Evolutionary conservation across 2,888 invertebrate species (phyloP).

Genomic region (Coenonympha arcania): DNA sequence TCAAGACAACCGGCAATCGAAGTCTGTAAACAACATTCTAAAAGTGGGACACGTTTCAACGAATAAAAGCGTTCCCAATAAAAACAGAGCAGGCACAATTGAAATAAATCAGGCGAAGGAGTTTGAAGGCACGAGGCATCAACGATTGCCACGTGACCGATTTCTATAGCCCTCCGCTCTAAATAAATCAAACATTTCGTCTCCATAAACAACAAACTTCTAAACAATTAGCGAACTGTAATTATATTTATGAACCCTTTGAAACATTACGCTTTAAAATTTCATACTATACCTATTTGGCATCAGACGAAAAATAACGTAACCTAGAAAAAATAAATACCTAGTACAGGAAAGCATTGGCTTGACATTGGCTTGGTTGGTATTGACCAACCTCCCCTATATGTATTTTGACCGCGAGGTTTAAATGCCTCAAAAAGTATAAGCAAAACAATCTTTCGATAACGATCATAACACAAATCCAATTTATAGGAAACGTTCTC

Average conservation of each 20-base stretch:
- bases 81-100: background rate
- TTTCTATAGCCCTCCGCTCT: conserved; percentile 44
- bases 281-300: conserved; percentile 22
- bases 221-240: conserved; percentile 51
- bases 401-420: background rate
- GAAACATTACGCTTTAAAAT: conserved; percentile 30
- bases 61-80: conserved; percentile 7
- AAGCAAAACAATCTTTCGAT: conserved; percentile 28
- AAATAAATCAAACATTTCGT: conserved; percentile 54
- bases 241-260: conserved; percentile 41
- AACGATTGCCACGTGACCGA: conserved; percentile 47
- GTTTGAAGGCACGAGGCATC: conserved; percentile 33
- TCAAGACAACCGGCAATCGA: background rate
- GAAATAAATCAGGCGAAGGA: conserved; percentile 8
- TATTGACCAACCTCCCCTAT: background rate
- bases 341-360: background rate
- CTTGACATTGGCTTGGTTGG: background rate
- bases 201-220: conserved; percentile 46
- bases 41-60: background rate
- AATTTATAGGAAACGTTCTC: conserved; percentile 68
- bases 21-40: background rate
- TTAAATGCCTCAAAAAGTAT: conserved; percentile 8
- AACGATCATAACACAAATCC: conserved; percentile 66
- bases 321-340: background rate
- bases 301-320: too few species aligned